These are phyloP conservation scores for Akabosia matsudoensis DNA, from an alignment of 1,140 invertebrate genomes.

Conservation along the genomic window DNA sequence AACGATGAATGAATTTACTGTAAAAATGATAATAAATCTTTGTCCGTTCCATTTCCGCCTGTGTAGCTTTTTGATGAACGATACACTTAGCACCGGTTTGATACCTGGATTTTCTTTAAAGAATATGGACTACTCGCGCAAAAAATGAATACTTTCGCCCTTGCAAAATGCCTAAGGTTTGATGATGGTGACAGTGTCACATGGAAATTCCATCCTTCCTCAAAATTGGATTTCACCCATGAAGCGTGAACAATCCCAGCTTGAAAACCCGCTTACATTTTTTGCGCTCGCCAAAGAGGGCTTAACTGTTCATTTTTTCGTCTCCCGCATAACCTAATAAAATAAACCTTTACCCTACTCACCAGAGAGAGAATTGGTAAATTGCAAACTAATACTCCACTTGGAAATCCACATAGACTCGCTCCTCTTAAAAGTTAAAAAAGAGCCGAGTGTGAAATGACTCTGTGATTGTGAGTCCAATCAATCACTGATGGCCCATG, in stretches of 20 bases:
- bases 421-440: not conserved
- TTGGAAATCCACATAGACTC: too few species aligned
- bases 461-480: conserved; percentile 21
- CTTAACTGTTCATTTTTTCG: not conserved
- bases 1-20: too few species aligned
- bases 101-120: not conserved
- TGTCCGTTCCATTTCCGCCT: not conserved
- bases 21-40: too few species aligned
- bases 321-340: not conserved
- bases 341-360: conserved; percentile 25
- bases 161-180: too few species aligned
- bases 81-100: not conserved
- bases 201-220: conserved; percentile 16
- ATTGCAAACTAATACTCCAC: too few species aligned
- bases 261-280: not conserved
- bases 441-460: conserved; percentile 17
- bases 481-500: conserved; percentile 23
- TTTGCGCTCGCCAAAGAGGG: not conserved
- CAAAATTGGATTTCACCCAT: conserved; percentile 21
- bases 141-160: not conserved
- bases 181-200: not conserved
- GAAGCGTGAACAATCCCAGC: conserved; percentile 20
- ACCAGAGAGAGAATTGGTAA: too few species aligned
- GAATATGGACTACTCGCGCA: not conserved
- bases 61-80: conserved; percentile 9